Conservation (phyloP, 2,888 invertebrate species). For the Tromatobia lineatoria region DNA sequence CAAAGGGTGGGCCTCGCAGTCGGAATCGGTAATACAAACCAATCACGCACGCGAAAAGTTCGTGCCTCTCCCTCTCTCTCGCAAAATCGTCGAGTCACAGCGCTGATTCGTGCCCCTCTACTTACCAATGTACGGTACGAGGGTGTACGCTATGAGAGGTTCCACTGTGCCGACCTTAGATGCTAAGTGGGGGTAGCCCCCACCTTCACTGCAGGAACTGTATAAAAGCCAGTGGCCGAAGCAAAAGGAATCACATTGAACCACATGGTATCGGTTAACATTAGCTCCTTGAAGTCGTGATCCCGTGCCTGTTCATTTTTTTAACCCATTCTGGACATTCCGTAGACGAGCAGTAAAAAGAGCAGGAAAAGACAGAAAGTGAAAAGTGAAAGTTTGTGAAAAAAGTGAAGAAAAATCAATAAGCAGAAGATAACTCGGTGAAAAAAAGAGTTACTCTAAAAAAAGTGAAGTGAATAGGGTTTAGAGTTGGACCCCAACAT, state of each 20-base stretch:
- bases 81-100: too few relatives aligned
- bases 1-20: too few relatives aligned
- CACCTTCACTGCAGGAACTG: too few relatives aligned
- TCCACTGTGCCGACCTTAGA: too few relatives aligned
- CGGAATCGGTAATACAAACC: too few relatives aligned
- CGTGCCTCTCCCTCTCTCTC: too few relatives aligned
- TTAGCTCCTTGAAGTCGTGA: conserved; percentile 6
- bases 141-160: too few relatives aligned
- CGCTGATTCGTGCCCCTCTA: too few relatives aligned
- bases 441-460: neutral
- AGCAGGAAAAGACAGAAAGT: neutral
- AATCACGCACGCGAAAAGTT: too few relatives aligned
- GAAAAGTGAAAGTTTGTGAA: neutral
- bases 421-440: neutral
- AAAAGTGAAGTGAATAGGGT: neutral
- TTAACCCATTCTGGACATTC: too few relatives aligned
- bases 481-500: neutral
- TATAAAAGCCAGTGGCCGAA: neutral
- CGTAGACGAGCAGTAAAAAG: neutral
- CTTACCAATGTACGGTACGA: too few relatives aligned
- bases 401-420: neutral
- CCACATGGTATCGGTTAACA: conserved; percentile 35
- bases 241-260: neutral
- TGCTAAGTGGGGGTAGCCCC: too few relatives aligned
- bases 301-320: neutral